Conservation (phyloP, 2,113 vertebrate species). For the Oreotrochilus melanogaster region DNA sequence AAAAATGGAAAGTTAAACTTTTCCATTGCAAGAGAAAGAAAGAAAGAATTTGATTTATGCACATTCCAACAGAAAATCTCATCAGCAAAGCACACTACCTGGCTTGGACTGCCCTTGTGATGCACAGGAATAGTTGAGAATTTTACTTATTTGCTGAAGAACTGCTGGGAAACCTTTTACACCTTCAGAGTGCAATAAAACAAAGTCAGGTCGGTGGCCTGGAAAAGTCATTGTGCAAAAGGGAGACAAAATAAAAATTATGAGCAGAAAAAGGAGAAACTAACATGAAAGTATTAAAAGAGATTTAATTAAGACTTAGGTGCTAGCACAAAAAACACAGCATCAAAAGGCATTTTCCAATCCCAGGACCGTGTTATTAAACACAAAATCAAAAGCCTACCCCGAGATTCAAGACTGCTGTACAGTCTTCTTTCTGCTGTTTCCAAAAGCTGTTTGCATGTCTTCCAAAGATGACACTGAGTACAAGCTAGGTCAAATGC, state of each 20-base stretch:
- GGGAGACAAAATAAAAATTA: not conserved
- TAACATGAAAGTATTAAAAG: not conserved
- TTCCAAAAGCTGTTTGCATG: conserved; percentile 93
- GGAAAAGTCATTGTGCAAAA: conserved; percentile 8
- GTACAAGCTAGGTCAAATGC: conserved; percentile 96
- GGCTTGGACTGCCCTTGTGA: conserved; percentile 81
- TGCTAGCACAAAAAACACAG: not conserved
- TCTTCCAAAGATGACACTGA: conserved; percentile 95
- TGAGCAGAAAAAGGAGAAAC: not conserved
- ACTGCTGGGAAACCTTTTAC: conserved; percentile 89
- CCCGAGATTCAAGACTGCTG: conserved; percentile 83
- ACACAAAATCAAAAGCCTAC: conserved; percentile 69
- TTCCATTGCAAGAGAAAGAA: not conserved
- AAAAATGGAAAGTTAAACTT: not conserved
- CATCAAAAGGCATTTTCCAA: not conserved
- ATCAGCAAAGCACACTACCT: conserved; percentile 72
- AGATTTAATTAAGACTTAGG: not conserved
- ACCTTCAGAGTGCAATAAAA: conserved; percentile 74
- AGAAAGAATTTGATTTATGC: not conserved
- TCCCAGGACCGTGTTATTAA: not conserved
- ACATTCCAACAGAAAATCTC: not conserved
- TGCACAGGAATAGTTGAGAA: conserved; percentile 83
- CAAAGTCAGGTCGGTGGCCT: conserved; percentile 83
- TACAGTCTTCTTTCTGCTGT: conserved; percentile 88
- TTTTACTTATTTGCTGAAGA: conserved; percentile 92